phyloP scores from a whole-genome alignment of 2,888 invertebrate species.

The Dendrolimus pini region DNA sequence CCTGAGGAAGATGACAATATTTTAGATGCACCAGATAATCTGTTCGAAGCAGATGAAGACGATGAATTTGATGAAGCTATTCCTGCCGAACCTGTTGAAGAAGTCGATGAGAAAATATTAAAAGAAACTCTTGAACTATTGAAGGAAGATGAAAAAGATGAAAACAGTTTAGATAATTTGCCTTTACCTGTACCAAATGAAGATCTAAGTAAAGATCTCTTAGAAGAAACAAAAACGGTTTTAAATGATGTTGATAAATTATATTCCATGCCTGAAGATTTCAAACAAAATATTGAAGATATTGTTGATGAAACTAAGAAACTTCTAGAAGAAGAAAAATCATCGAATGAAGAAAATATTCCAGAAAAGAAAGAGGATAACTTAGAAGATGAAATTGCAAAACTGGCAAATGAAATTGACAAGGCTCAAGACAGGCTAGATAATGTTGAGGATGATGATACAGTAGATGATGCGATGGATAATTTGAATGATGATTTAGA shows the following conservation, averaged over 20 bases:
- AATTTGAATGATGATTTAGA: conserved; percentile 46
- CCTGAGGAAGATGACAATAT: conserved; percentile 11
- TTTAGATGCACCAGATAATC: conserved; percentile 3
- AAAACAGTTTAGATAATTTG: conserved; percentile 9
- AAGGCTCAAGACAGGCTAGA: conserved; percentile 9
- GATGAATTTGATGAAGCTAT: conserved; percentile 7
- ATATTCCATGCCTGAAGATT: conserved; percentile 2
- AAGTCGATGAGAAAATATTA: conserved; percentile 22
- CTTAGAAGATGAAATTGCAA: conserved; percentile 8
- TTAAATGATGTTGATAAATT: conserved; percentile 13
- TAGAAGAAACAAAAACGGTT: conserved; percentile 15
- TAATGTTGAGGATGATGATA: conserved; percentile 25
- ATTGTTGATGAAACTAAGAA: conserved; percentile 14
- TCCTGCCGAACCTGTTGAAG: conserved; percentile 7
- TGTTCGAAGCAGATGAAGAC: conserved; percentile 4
- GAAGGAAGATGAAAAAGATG: conserved; percentile 15
- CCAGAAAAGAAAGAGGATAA: conserved; percentile 13
- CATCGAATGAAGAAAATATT: conserved; percentile 8
- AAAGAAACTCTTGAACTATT: conserved; percentile 25
- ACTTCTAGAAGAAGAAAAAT: conserved; percentile 10
- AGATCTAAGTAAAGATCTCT: conserved; percentile 4
- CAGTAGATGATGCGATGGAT: conserved; percentile 30
- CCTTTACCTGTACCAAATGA: conserved; percentile 5
- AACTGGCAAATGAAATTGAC: conserved; percentile 9
- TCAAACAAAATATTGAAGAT: conserved; percentile 6